These are phyloP conservation scores for Capromys pilorides DNA, from an alignment of 2,797 vertebrate genomes.

Conservation along the genomic window DNA sequence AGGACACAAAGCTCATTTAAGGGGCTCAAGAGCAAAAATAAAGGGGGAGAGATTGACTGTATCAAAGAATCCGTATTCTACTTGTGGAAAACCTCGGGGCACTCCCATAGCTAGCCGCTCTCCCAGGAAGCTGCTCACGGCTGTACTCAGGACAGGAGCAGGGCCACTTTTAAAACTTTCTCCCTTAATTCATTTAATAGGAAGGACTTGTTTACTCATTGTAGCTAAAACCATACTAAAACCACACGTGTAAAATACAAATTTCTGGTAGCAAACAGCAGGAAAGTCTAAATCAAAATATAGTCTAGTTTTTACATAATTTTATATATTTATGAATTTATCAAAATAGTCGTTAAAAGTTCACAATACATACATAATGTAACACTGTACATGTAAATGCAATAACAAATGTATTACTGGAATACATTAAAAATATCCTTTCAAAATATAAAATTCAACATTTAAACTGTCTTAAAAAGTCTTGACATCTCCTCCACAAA, in stretches of 20 bases:
- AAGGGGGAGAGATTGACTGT: neutral
- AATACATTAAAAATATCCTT: constrained; percentile 84
- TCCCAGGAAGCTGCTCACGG: constrained; percentile 58
- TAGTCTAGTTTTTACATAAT: constrained; percentile 85
- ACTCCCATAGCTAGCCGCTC: constrained; percentile 50
- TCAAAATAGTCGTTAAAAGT: constrained; percentile 85
- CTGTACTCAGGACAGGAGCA: constrained; percentile 53
- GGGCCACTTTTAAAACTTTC: constrained; percentile 58
- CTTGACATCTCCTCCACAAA: constrained; percentile 77
- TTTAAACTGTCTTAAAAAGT: constrained; percentile 79
- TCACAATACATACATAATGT: constrained; percentile 83
- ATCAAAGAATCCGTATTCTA: neutral
- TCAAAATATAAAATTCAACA: constrained; percentile 77
- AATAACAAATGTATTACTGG: constrained; percentile 82
- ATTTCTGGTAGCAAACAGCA: constrained; percentile 84
- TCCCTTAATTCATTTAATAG: constrained; percentile 40
- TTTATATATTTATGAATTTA: constrained; percentile 83
- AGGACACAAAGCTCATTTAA: neutral
- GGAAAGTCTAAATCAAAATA: constrained; percentile 86
- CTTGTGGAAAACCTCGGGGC: constrained; percentile 54
- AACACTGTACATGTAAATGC: constrained; percentile 84
- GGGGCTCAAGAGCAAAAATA: constrained; percentile 46
- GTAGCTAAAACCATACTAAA: constrained; percentile 78
- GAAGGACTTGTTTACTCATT: constrained; percentile 63
- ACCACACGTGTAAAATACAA: constrained; percentile 83